Base-by-base conservation (phyloP, 2,888 invertebrate genomes). In the Encarsia formosa region DNA sequence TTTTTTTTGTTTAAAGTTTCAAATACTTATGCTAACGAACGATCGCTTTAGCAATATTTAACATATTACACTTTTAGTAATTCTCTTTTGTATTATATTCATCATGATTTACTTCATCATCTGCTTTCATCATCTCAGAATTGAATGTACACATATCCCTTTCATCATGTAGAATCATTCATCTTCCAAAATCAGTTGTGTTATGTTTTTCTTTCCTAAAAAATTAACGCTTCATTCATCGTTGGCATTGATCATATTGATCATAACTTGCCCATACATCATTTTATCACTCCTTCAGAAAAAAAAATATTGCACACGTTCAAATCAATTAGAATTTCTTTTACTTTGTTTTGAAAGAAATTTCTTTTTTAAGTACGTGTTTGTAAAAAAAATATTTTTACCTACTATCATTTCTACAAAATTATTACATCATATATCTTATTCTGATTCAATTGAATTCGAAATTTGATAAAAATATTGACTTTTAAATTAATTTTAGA, bases 21-120 rank as follows among this genome's bases (percentile, higher is more conserved):
- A 16, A 34, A 35, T 32, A 45, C 32, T 18, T 40, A 53, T 57
- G 60, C 63, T 63, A 62, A 61, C 50, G 60, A 61, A 63, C 57
- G 57, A 61, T 58, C 52, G 60, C 60, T 52, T 59, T 52, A 46
- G 35, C 35, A 46, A 48, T 15, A 47, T 52, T 56, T 47, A 56
- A 52, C 52, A 50, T n/a, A n/a, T 47, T 40, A 43, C 32, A 55
- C 40, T 37, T 50, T 9, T 43, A 39, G 39, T 49, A 52, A 47
- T 11, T 40, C n/a, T n/a, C n/a, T n/a, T n/a, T n/a, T n/a, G n/a
- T n/a, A n/a, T n/a, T n/a, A n/a, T n/a, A n/a, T n/a, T n/a, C n/a
- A n/a, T n/a, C n/a, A n/a, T n/a, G n/a, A n/a, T n/a, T n/a, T n/a
- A n/a, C 52, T 26, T 43, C 59, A 58, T 63, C 49, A 44, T 53